Conservation (phyloP, 2,888 invertebrate species). For the Parnassius glacialis region DNA sequence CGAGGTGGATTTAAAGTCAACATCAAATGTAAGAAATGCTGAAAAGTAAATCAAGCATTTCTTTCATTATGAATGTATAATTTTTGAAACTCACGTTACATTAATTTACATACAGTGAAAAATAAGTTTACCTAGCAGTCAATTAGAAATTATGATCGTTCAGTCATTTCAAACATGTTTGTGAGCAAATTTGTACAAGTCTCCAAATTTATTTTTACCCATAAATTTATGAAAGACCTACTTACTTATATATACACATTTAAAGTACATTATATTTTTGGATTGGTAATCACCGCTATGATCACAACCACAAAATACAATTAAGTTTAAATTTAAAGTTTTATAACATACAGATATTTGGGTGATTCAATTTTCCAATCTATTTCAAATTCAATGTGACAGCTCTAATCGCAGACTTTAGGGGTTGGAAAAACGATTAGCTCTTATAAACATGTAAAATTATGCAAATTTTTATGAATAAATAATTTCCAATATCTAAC, state of each 20-base stretch:
- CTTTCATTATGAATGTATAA: conserved; percentile 10
- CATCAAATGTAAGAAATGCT: too few relatives aligned
- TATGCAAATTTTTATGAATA: too few relatives aligned
- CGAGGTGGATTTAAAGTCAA: conserved; percentile 45
- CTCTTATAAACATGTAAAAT: too few relatives aligned
- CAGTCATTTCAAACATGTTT: conserved; percentile 73
- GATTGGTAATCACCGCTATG: conserved; percentile 76
- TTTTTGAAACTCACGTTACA: conserved; percentile 25
- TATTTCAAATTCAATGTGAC: conserved; percentile 11
- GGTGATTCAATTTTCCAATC: conserved; percentile 1
- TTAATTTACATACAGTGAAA: conserved; percentile 30
- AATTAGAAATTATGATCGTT: conserved; percentile 71
- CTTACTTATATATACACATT: conserved; percentile 59
- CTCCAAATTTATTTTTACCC: conserved; percentile 71
- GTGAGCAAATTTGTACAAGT: conserved; percentile 80
- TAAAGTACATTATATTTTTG: conserved; percentile 51
- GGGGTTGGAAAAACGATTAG: too few relatives aligned
- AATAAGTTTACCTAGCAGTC: conserved; percentile 67
- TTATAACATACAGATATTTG: conserved; percentile 1
- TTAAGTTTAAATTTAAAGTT: conserved; percentile 38
- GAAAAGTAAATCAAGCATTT: not conserved
- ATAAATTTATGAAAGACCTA: conserved; percentile 57
- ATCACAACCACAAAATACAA: conserved; percentile 79
- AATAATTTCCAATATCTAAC: too few relatives aligned
- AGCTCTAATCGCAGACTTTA: not conserved